Evolutionary conservation across 2,797 vertebrate genomes (phyloP).

Genomic region (Brotula barbata): DNA sequence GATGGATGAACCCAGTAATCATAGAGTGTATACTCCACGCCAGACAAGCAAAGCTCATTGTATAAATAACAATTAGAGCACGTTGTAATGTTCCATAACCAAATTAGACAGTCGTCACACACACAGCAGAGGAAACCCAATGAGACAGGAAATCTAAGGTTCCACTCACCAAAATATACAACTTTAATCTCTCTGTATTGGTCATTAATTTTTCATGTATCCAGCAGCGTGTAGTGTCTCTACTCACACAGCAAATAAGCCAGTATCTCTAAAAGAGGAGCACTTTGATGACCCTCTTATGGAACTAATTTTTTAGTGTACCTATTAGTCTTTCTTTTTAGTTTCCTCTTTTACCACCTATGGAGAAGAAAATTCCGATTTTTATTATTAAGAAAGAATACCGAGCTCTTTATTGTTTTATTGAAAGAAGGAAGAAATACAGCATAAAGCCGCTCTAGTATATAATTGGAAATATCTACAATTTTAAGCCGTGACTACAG

Average conservation of each 20-base stretch:
- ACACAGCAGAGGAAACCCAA: conserved; percentile 34
- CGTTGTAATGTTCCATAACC: conserved; percentile 41
- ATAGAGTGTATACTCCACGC: conserved; percentile 8
- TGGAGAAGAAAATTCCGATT: background rate
- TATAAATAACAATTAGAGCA: conserved; percentile 51
- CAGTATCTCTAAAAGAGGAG: too few relatives aligned
- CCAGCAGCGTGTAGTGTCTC: background rate
- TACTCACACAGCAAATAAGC: background rate
- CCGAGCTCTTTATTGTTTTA: background rate
- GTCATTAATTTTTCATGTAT: background rate
- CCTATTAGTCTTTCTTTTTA: too few relatives aligned
- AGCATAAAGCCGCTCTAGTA: background rate
- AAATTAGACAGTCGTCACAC: conserved; percentile 48
- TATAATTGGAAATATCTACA: conserved; percentile 9
- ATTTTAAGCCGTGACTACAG: background rate
- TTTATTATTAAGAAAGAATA: background rate
- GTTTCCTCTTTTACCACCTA: background rate
- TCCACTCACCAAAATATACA: background rate
- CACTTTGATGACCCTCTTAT: too few relatives aligned
- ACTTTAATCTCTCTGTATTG: background rate
- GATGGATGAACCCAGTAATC: conserved; percentile 25
- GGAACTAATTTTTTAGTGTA: too few relatives aligned
- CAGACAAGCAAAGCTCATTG: conserved; percentile 19
- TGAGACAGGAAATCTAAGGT: conserved; percentile 1
- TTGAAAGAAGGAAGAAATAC: background rate